A percentile compares a stretch with the other conserved stretches of the same genome.
Evolutionary conservation across 2,888 invertebrate species (phyloP).

Genomic region (Metalampra italica): DNA sequence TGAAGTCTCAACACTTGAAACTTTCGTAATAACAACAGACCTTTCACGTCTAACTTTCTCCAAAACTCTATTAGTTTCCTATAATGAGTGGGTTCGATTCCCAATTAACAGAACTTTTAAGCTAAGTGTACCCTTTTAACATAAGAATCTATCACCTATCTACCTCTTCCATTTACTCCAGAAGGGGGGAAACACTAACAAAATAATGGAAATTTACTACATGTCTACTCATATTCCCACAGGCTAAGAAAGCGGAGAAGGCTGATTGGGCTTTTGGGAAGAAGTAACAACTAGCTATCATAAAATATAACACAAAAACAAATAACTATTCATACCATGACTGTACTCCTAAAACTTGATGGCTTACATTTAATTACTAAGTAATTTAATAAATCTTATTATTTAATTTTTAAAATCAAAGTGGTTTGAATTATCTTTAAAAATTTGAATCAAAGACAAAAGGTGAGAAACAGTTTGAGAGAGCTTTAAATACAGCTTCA

Average conservation of each 20-base stretch:
- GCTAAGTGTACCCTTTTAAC: too few species aligned
- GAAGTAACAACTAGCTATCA: conserved; percentile 67
- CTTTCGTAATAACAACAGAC: not conserved
- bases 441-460: conserved; percentile 25
- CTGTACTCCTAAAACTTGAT: conserved; percentile 34
- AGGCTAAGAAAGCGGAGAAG: conserved; percentile 88
- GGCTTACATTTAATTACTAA: conserved; percentile 46
- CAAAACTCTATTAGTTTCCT: not conserved
- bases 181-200: conserved; percentile 21
- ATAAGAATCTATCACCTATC: not conserved
- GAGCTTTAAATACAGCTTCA: conserved; percentile 46
- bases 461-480: conserved; percentile 63
- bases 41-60: not conserved
- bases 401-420: conserved; percentile 26
- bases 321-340: conserved; percentile 31
- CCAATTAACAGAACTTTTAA: not conserved
- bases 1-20: not conserved
- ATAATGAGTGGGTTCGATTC: not conserved
- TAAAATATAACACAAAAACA: conserved; percentile 25
- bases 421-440: conserved; percentile 32
- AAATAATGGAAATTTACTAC: not conserved
- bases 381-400: conserved; percentile 52
- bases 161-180: not conserved
- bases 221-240: conserved; percentile 67
- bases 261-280: conserved; percentile 83